These are phyloP conservation scores for Styela clava DNA, from an alignment of 23 tunicate genomes.

Conservation along the genomic window DNA sequence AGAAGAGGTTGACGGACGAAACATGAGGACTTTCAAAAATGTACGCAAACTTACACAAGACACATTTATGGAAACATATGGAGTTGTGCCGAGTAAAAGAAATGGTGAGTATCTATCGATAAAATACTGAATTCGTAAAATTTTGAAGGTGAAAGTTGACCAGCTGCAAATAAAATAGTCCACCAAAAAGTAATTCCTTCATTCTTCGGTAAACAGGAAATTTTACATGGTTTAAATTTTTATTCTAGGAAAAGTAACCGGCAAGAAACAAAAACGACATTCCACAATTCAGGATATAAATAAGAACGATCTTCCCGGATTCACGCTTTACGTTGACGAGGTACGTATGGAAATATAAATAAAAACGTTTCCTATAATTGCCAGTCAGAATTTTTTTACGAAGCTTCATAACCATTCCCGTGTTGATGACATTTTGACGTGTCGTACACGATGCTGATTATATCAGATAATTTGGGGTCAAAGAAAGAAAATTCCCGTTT, in stretches of 20 bases:
- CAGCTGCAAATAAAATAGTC: too few species aligned
- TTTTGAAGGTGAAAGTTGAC: too few species aligned
- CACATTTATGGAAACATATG: slow-evolving; percentile 69
- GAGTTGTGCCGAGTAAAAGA: slow-evolving; percentile 31
- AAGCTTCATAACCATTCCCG: neutral
- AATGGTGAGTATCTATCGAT: slow-evolving; percentile 8
- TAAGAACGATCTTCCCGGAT: neutral
- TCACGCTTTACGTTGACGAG: neutral
- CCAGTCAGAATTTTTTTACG: neutral
- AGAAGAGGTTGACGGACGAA: slow-evolving; percentile 10
- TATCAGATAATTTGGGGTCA: too few species aligned
- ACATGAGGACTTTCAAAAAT: slow-evolving; percentile 48
- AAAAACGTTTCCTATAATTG: neutral
- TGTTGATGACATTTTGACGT: neutral
- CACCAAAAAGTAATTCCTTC: too few species aligned
- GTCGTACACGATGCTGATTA: neutral
- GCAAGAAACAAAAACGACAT: neutral
- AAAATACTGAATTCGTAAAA: too few species aligned
- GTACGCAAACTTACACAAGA: slow-evolving; percentile 48
- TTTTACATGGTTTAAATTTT: too few species aligned
- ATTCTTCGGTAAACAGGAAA: too few species aligned
- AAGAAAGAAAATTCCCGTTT: too few species aligned
- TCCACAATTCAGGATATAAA: neutral
- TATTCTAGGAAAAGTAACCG: neutral
- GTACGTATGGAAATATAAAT: neutral